These are phyloP conservation scores for Psophia crepitans DNA, from an alignment of 2,113 vertebrate species.

Conservation along the genomic window DNA sequence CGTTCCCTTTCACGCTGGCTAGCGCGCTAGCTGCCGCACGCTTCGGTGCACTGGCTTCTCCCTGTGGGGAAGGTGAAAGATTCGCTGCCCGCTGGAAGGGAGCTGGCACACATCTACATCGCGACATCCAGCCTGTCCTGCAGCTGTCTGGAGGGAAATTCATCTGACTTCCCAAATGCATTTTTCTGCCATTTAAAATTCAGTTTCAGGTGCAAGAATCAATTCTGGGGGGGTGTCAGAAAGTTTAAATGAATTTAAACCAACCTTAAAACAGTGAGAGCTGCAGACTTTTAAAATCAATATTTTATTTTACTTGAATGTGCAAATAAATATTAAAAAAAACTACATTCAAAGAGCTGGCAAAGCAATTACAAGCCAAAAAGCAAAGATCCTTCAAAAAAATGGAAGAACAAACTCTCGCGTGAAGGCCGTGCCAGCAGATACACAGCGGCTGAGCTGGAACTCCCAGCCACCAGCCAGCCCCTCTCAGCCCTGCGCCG, in stretches of 20 bases:
- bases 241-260: too few relatives aligned
- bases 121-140: not conserved
- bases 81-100: too few relatives aligned
- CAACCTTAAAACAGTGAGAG: not conserved
- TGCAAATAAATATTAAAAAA: conserved; percentile 83
- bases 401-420: conserved; percentile 47
- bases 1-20: fast-evolving
- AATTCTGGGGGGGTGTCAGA: not conserved
- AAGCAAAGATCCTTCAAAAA: conserved; percentile 69
- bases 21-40: fast-evolving
- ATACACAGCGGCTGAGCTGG: not conserved
- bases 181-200: not conserved
- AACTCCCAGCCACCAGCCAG: not conserved
- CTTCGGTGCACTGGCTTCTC: not conserved
- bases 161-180: not conserved
- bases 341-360: conserved; percentile 80
- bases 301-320: conserved; percentile 79
- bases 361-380: conserved; percentile 70
- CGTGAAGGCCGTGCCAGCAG: conserved; percentile 32
- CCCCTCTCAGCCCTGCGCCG: not conserved
- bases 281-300: conserved; percentile 47
- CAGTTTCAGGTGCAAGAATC: not conserved
- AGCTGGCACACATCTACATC: not conserved
- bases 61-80: not conserved
- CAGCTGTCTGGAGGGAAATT: not conserved